These are phyloP conservation scores for Aethes cnicana DNA, from an alignment of 2,888 invertebrate genomes.

Conservation along the genomic window DNA sequence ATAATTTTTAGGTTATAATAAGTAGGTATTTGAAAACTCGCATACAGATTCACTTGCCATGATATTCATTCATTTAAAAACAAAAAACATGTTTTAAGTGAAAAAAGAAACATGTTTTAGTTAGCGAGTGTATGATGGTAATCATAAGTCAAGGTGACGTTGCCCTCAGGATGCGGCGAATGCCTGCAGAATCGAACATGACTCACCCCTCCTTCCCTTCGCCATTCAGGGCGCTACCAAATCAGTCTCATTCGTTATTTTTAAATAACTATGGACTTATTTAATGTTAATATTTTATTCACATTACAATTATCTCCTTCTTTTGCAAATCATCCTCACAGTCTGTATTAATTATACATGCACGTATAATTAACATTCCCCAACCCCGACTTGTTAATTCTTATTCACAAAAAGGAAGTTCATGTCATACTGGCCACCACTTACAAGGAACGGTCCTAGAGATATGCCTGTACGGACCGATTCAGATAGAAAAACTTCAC, in stretches of 20 bases:
- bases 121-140: constrained; percentile 22
- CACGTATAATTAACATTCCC: constrained; percentile 19
- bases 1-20: neutral
- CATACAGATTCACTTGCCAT: too few relatives aligned
- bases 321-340: neutral
- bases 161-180: constrained; percentile 32
- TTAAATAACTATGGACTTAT: neutral
- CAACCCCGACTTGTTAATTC: constrained; percentile 15
- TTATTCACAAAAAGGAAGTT: constrained; percentile 18
- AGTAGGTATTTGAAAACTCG: too few relatives aligned
- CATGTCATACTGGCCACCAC: constrained; percentile 12
- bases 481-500: constrained; percentile 11
- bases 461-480: constrained; percentile 10
- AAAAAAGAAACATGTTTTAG: too few relatives aligned
- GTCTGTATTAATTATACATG: constrained; percentile 18
- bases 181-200: constrained; percentile 38
- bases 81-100: too few relatives aligned
- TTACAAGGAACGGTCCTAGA: constrained; percentile 12
- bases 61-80: too few relatives aligned
- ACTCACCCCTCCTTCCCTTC: constrained; percentile 36
- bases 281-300: too few relatives aligned
- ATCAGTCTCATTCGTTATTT: constrained; percentile 7
- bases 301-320: neutral
- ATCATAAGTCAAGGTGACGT: constrained; percentile 39
- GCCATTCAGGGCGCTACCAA: neutral